Percentiles rank a stretch among this genome's conserved stretches.
Evolutionary conservation across 2,113 vertebrate genomes (phyloP).

Genomic region (Brachirus orientalis): DNA sequence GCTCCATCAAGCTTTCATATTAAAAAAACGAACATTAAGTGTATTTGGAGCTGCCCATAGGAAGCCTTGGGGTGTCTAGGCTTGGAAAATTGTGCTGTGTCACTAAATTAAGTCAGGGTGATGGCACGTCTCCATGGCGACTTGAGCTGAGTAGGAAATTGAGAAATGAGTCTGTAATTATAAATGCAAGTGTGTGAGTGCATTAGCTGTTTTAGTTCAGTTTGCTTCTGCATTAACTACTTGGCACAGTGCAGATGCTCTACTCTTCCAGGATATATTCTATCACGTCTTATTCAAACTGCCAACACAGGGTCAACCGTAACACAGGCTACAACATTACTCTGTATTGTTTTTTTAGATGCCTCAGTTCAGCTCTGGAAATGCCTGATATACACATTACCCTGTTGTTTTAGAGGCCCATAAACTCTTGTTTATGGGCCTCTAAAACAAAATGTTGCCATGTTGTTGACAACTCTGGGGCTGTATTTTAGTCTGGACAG

Average conservation of each 20-base stretch:
- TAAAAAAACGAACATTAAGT: neutral
- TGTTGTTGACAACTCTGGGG: too few species aligned
- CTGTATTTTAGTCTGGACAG: too few species aligned
- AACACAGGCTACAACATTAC: constrained; percentile 3
- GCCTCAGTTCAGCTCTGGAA: too few species aligned
- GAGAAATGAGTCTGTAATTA: constrained; percentile 33
- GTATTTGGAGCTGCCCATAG: neutral
- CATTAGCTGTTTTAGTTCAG: constrained; percentile 9
- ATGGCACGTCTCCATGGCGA: constrained; percentile 31
- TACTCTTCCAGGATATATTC: constrained; percentile 23
- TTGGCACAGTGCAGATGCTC: constrained; percentile 41
- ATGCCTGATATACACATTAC: too few species aligned
- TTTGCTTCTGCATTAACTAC: constrained; percentile 43
- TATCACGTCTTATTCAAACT: constrained; percentile 56
- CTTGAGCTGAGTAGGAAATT: constrained; percentile 9
- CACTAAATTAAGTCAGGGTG: constrained; percentile 10
- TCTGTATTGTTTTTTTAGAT: too few species aligned
- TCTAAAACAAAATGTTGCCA: too few species aligned
- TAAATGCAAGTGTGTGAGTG: constrained; percentile 32
- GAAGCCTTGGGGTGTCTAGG: neutral
- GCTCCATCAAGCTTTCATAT: too few species aligned
- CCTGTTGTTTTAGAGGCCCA: too few species aligned
- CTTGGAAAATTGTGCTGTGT: constrained; percentile 4
- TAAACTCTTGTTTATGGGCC: too few species aligned
- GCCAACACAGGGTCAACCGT: constrained; percentile 19